phyloP scores from a whole-genome alignment of 2,888 invertebrate species.

The Camponotus fellah region DNA sequence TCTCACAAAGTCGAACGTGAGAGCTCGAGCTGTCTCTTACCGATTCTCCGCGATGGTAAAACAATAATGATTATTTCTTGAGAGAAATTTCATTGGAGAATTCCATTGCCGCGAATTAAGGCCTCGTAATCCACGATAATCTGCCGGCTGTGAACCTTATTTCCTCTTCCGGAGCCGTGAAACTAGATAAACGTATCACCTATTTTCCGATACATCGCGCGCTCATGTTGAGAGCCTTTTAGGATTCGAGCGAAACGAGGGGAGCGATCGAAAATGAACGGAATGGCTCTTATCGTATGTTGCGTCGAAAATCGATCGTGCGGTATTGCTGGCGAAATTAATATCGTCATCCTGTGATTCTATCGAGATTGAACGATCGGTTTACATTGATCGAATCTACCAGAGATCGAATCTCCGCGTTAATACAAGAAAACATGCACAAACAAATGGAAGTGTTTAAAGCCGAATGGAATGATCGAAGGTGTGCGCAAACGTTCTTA shows the following conservation, averaged over 20 bases:
- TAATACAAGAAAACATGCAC: slow-evolving; percentile 27
- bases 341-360: slow-evolving; percentile 18
- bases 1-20: slow-evolving; percentile 76
- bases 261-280: neutral
- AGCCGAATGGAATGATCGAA: slow-evolving; percentile 19
- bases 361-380: slow-evolving; percentile 39
- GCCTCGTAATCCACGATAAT: slow-evolving; percentile 33
- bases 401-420: slow-evolving; percentile 27
- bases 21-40: slow-evolving; percentile 65
- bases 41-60: slow-evolving; percentile 33
- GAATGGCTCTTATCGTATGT: slow-evolving; percentile 27
- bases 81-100: neutral
- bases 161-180: slow-evolving; percentile 35
- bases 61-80: slow-evolving; percentile 45
- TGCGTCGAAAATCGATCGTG: neutral
- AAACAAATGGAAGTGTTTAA: slow-evolving; percentile 47
- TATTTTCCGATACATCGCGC: slow-evolving; percentile 2
- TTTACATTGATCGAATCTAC: slow-evolving; percentile 28
- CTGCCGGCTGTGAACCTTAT: slow-evolving; percentile 39
- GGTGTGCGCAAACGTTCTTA: slow-evolving; percentile 31
- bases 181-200: slow-evolving; percentile 16
- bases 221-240: neutral
- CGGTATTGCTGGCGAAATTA: slow-evolving; percentile 10
- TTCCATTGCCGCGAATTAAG: slow-evolving; percentile 42
- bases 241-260: neutral